Evolutionary conservation across 2,113 vertebrate species (phyloP).

Genomic region (Uria aalge): DNA sequence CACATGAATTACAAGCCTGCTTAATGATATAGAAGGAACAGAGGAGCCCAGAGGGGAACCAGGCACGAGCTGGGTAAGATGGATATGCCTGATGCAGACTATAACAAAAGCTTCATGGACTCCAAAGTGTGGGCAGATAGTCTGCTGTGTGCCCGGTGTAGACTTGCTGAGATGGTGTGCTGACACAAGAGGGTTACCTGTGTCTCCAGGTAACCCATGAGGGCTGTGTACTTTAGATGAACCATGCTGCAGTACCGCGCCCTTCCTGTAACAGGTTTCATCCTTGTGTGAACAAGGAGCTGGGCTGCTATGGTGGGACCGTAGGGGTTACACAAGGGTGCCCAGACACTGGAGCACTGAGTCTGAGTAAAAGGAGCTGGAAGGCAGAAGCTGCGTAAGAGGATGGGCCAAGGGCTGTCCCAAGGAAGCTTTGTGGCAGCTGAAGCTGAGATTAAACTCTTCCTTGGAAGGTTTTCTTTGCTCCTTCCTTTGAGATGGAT

Average conservation of each 20-base stretch:
- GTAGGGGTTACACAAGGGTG: background rate
- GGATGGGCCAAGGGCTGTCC: background rate
- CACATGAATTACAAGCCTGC: background rate
- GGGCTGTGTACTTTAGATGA: background rate
- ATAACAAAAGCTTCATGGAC: background rate
- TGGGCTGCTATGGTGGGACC: background rate
- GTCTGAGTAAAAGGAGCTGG: background rate
- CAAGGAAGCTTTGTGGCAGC: background rate
- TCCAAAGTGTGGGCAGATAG: background rate
- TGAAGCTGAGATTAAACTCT: background rate
- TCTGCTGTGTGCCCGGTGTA: background rate
- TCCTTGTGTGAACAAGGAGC: background rate
- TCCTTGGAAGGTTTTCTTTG: background rate
- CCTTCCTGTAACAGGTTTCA: background rate
- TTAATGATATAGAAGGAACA: background rate
- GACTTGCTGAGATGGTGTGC: background rate
- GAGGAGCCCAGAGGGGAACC: background rate
- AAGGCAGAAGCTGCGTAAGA: background rate
- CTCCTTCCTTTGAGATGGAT: background rate
- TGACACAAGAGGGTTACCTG: background rate
- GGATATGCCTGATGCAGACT: background rate
- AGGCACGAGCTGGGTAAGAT: background rate
- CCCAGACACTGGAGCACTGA: no score
- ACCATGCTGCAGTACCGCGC: accelerated
- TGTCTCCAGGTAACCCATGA: background rate